Percentiles rank a stretch among this genome's conserved stretches.
These are phyloP conservation scores for Helicorthomorpha holstii DNA, from an alignment of 1,140 invertebrate species.

Conservation along the genomic window DNA sequence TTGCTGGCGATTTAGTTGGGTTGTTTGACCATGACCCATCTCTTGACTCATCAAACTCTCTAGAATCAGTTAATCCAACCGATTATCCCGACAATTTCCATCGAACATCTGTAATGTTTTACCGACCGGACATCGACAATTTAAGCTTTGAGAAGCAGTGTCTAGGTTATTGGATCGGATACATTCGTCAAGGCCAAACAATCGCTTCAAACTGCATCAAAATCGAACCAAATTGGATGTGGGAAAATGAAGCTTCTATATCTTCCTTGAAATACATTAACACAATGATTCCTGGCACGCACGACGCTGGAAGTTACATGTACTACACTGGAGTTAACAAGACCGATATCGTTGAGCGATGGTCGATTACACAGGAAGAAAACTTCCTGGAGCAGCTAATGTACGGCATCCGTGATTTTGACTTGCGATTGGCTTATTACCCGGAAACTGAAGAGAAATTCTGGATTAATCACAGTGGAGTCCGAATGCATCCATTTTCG, in stretches of 20 bases:
- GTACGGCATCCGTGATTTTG: constrained; percentile 6
- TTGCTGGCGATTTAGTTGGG: constrained; percentile 12
- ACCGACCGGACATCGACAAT: constrained; percentile 9
- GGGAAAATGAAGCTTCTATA: constrained; percentile 24
- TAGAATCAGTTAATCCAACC: constrained; percentile 4
- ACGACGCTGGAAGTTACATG: constrained; percentile 40
- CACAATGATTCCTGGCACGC: constrained; percentile 41
- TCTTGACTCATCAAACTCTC: not conserved
- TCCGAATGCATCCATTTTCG: constrained; percentile 41
- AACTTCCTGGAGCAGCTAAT: constrained; percentile 4
- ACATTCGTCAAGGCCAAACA: constrained; percentile 14
- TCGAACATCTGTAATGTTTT: constrained; percentile 11
- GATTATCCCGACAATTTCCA: constrained; percentile 6
- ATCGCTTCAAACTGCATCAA: constrained; percentile 24
- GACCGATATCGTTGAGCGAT: constrained; percentile 28
- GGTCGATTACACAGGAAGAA: constrained; percentile 36
- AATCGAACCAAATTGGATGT: constrained; percentile 41
- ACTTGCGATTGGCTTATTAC: constrained; percentile 4
- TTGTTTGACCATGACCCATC: constrained; percentile 12
- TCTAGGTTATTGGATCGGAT: constrained; percentile 22
- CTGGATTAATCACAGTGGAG: constrained; percentile 46
- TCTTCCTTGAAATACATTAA: constrained; percentile 27
- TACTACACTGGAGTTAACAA: constrained; percentile 22
- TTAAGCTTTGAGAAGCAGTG: constrained; percentile 13
- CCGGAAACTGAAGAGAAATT: constrained; percentile 12